These are phyloP conservation scores for Venustaconcha ellipsiformis DNA, from an alignment of 1,140 invertebrate genomes.

Conservation along the genomic window DNA sequence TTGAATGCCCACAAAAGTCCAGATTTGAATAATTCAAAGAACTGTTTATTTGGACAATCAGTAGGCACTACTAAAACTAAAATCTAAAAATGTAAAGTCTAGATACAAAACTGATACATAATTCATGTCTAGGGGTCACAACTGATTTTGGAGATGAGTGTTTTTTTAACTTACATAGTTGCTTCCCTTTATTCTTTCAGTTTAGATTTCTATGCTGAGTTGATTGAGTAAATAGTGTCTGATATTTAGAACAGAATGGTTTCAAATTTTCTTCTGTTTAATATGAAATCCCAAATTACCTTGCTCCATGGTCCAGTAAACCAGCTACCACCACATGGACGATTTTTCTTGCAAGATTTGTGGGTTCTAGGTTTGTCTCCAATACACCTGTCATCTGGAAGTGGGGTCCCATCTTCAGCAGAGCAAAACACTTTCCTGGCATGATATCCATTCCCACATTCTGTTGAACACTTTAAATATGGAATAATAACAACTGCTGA, in stretches of 20 bases:
- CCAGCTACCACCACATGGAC: constrained; percentile 65
- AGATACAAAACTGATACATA: no score
- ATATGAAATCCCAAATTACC: constrained; percentile 35
- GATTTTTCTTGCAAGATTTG: constrained; percentile 51
- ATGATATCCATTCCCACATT: constrained; percentile 77
- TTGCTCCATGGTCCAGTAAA: constrained; percentile 63
- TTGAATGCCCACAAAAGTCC: no score
- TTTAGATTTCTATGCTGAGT: no score
- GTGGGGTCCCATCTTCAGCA: constrained; percentile 46
- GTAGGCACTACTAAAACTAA: no score
- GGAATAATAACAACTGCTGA: background rate
- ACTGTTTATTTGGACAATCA: no score
- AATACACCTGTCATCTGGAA: constrained; percentile 50
- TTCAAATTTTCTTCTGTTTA: constrained; percentile 3
- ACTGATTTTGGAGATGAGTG: no score
- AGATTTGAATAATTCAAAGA: no score
- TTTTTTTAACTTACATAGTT: no score
- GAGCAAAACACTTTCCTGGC: constrained; percentile 70
- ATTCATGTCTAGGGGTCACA: no score
- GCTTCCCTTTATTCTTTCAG: no score
- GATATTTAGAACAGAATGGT: background rate
- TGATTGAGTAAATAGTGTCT: no score
- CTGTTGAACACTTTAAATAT: constrained; percentile 74
- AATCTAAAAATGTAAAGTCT: no score
- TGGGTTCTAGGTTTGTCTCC: constrained; percentile 44